Evolutionary conservation across 2,888 invertebrate species (phyloP), one percentile per base, ranked within the genome.

Genomic region (Malacosoma neustria): DNA sequence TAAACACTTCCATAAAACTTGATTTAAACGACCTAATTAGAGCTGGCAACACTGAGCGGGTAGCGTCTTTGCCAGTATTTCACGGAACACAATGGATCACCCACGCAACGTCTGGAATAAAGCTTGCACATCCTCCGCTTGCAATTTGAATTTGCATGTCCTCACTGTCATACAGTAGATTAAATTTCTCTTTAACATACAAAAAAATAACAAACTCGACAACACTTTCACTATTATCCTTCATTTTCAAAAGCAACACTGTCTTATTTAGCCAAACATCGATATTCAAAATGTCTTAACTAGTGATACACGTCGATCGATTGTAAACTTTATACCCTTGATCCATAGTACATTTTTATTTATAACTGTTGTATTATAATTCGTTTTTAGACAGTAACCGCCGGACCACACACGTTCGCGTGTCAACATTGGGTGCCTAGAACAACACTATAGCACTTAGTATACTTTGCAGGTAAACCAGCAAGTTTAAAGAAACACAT

Each of bases 391-490:
- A 41, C 40, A 43, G 42, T 51, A 53, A 49, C 51, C 51, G 59
- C 60, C 54, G 72, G 84, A 85, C 84, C 84, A 85, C 84, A 85
- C 84, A 84, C 84, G 75, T 66, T 59, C 64, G 64, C 62, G 59
- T 74, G 76, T 77, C 77, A 79, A 73, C 72, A 74, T 67, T 54
- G 72, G 22, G 68, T 61, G 73, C 73, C 63, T 75, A 75, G 74
- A 80, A 85, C 75, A 82, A 84, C 82, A 82, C 65, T 67, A 72
- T 70, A 70, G 66, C 80, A 79, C 74, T 82, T 79, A 80, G 76
- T 80, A 73, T 73, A 80, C 69, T 82, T 80, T 65, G 65, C 81
- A 79, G 77, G 79, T 81, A 77, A 72, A 80, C 75, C 72, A 72
- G 80, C 73, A 79, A 72, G 72, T 64, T 65, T 58, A 58, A 56